Conservation (phyloP, 2,797 vertebrate species). For the Sus cebifrons region DNA sequence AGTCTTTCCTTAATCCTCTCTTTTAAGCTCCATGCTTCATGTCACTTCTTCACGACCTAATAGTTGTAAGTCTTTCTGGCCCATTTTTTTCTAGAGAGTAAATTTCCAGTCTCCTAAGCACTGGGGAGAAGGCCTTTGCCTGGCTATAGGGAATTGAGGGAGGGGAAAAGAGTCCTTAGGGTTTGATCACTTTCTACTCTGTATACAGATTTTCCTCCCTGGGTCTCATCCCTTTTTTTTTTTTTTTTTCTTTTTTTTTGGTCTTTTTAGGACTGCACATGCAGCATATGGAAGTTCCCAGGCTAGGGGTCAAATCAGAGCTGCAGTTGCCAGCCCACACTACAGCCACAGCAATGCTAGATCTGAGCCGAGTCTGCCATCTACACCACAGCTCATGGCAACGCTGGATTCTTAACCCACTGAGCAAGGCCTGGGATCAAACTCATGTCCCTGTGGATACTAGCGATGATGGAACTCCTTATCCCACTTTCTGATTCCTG, state of each 20-base stretch:
- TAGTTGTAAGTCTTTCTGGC: background rate
- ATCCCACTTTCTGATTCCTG: background rate
- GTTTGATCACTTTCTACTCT: background rate
- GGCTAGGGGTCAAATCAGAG: no score
- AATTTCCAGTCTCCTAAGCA: background rate
- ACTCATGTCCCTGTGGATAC: no score
- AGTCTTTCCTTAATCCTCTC: background rate
- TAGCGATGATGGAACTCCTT: background rate
- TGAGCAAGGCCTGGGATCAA: no score
- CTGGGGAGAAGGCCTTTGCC: background rate
- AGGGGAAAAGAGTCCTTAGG: background rate
- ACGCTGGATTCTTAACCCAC: no score
- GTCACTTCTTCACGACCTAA: background rate
- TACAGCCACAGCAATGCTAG: no score
- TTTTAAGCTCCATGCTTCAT: background rate
- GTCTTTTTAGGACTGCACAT: no score
- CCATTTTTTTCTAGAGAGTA: background rate
- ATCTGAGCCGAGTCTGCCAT: no score
- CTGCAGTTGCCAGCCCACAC: no score
- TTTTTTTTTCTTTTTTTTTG: no score
- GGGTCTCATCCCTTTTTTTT: background rate
- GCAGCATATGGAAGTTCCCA: no score
- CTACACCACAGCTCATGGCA: no score
- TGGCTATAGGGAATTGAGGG: background rate
- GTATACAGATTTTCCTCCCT: background rate